Percentiles rank a stretch among this genome's conserved stretches.
Conservation (phyloP, 2,888 invertebrate species). For the Dromius quadrimaculatus region DNA sequence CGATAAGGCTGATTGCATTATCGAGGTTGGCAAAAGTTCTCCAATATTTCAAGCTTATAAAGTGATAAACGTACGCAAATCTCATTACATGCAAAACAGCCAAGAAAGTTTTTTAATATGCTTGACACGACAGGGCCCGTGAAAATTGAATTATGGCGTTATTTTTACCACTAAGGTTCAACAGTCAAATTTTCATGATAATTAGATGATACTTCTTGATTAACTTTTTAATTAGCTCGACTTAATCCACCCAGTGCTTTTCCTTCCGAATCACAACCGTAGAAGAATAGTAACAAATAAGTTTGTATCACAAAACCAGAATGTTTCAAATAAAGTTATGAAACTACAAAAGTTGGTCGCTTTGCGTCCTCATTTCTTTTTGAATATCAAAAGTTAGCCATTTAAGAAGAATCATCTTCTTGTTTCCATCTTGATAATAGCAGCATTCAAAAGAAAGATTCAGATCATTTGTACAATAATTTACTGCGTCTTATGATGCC, state of each 20-base stretch:
- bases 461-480: constrained; percentile 40
- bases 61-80: constrained; percentile 54
- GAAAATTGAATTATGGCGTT: constrained; percentile 50
- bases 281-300: no score
- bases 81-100: constrained; percentile 47
- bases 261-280: no score
- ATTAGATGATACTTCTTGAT: constrained; percentile 40
- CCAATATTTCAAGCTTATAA: constrained; percentile 54
- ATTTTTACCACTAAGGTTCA: constrained; percentile 19
- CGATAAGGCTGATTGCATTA: constrained; percentile 40
- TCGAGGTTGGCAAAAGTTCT: constrained; percentile 50
- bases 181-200: constrained; percentile 27
- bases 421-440: constrained; percentile 33
- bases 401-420: constrained; percentile 4
- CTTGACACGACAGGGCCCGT: constrained; percentile 35
- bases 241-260: no score
- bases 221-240: constrained; percentile 38
- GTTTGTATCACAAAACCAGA: not conserved
- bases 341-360: constrained; percentile 29
- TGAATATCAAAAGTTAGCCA: constrained; percentile 24
- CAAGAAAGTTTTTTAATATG: constrained; percentile 53
- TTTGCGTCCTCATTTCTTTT: constrained; percentile 27
- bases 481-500: constrained; percentile 30
- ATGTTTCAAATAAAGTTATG: constrained; percentile 6
- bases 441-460: constrained; percentile 19